Evolutionary conservation across 1,140 invertebrate species (phyloP), one percentile per base, ranked within the genome.

Genomic region (Trichoplusia ni): DNA sequence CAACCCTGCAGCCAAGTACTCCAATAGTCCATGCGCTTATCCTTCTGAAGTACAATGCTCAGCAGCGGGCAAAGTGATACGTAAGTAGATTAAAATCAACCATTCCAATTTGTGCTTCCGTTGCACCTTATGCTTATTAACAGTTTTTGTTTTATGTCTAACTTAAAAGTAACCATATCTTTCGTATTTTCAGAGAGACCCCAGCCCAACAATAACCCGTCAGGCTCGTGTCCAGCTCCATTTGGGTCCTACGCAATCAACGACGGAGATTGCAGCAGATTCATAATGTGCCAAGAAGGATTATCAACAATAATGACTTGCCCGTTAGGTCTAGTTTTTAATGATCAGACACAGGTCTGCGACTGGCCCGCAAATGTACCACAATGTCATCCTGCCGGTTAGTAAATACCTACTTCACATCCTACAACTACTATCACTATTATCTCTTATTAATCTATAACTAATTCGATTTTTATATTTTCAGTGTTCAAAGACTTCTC

Each of bases 281-380:
- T 96, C 77, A 94, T 95, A 80, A 95, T 95, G 67, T 98, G 97
- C 76, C 94, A 94, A 0, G 92, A 93, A 27, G 96, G 96, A 5
- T 81, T 84, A 14, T 91, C 91, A 7, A 92, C 91, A 60, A 62
- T 91, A 0, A 93, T 80, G 71, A 90, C 93, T 16, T 97, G 95
- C 79, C 94, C 95, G 0, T 94, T 95, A 82, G 96, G 96, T 19
- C 84, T 98, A 14, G 95, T 95, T 4, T 97, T 96, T 81, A 95
- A 95, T 75, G 86, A 92, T n/a, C 91, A 93, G 53, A 93, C 82
- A 2, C 94, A 95, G 67, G 92, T 93, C 35, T 97, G 96, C 73
- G 95, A 97, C 67, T 97, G 96, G 96, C 95, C 95, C 0, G 95
- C 95, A 82, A 92, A 95, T 62, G 95, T 95, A 2, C 81, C 91